phyloP scores from a whole-genome alignment of 2,113 vertebrate species.

The Sturnus vulgaris region DNA sequence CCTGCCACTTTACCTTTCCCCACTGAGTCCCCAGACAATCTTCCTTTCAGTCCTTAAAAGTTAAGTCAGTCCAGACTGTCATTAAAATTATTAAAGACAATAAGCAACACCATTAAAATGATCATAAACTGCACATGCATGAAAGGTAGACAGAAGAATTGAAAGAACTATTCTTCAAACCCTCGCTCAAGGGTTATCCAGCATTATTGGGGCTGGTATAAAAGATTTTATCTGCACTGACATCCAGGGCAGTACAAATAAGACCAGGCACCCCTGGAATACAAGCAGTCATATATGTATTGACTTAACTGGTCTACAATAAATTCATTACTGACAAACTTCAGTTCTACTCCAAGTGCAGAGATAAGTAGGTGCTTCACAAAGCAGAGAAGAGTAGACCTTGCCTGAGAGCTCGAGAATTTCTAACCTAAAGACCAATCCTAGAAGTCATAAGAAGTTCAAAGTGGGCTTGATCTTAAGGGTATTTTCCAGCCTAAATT shows the following conservation, averaged over 20 bases:
- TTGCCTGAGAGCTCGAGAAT: background rate
- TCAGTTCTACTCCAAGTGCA: background rate
- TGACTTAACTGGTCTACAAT: background rate
- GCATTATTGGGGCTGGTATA: background rate
- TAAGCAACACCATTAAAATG: background rate
- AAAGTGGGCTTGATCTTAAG: background rate
- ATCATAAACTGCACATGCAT: background rate
- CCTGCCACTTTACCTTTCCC: background rate
- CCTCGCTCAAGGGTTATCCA: background rate
- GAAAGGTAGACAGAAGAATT: background rate
- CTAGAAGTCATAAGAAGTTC: background rate
- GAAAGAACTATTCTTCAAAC: background rate
- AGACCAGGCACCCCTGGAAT: background rate
- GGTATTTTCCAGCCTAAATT: background rate
- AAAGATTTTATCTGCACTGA: background rate
- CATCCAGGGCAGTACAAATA: background rate
- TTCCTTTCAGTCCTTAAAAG: background rate
- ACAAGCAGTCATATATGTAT: background rate
- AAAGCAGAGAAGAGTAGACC: background rate
- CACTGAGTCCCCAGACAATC: rapidly evolving
- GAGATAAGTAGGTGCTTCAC: background rate
- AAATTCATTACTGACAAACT: background rate
- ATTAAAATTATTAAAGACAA: background rate
- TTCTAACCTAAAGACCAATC: background rate
- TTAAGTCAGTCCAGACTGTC: background rate